Conservation (phyloP, 2,113 vertebrate species). For the Hippocampus comes region DNA sequence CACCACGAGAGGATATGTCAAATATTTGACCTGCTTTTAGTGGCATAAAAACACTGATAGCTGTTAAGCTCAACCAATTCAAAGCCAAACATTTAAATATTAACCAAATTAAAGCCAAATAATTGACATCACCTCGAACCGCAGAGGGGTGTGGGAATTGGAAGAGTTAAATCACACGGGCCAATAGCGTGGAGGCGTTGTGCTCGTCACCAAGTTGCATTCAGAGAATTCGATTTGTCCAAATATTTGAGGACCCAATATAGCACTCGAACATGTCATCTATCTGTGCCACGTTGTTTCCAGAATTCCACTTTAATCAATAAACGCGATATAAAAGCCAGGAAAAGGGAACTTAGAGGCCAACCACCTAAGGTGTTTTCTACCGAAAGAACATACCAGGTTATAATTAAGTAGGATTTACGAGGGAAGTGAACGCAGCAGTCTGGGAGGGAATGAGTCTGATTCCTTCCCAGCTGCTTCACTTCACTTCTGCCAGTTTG, state of each 20-base stretch:
- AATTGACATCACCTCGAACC: conserved; percentile 66
- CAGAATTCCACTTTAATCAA: neutral
- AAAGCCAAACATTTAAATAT: no score
- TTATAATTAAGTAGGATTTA: neutral
- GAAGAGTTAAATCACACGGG: conserved; percentile 50
- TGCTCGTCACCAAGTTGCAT: conserved; percentile 39
- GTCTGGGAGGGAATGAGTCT: conserved; percentile 50
- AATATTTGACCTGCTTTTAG: neutral
- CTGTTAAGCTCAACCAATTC: no score
- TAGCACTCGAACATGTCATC: no score
- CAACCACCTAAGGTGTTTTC: neutral
- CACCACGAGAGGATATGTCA: no score
- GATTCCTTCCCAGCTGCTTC: conserved; percentile 21
- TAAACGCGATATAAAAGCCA: neutral
- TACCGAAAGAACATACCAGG: neutral
- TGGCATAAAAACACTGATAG: neutral
- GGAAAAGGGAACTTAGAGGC: neutral
- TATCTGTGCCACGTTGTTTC: neutral
- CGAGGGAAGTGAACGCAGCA: conserved; percentile 22
- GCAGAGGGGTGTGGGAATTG: conserved; percentile 38
- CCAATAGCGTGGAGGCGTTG: conserved; percentile 56
- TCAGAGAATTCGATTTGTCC: conserved; percentile 5
- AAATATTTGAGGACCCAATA: neutral
- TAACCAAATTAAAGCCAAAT: neutral
- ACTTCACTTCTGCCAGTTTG: neutral